These are phyloP conservation scores for Trachelus tabidus DNA, from an alignment of 2,888 invertebrate species.

Conservation along the genomic window DNA sequence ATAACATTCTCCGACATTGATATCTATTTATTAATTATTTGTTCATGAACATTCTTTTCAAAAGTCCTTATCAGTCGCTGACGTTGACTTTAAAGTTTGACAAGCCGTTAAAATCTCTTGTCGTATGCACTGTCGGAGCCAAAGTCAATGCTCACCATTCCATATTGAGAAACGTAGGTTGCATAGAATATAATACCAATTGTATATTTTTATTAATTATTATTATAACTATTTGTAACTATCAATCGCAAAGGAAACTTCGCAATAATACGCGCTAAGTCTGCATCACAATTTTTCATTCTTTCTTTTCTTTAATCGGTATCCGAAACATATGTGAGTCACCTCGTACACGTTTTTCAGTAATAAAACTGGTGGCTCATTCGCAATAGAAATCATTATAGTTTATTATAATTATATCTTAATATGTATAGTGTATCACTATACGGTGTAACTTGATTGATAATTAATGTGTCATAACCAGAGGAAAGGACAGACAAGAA, in stretches of 20 bases:
- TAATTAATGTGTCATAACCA: not conserved
- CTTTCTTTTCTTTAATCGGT: slow-evolving; percentile 1
- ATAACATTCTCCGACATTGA: not conserved
- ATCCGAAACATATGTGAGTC: slow-evolving; percentile 1
- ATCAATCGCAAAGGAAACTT: slow-evolving; percentile 15
- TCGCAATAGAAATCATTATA: slow-evolving; percentile 14
- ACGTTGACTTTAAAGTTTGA: not conserved
- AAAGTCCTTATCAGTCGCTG: not conserved
- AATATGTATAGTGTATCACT: slow-evolving; percentile 18
- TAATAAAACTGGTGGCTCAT: not conserved
- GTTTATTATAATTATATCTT: slow-evolving; percentile 3
- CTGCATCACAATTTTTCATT: slow-evolving; percentile 13
- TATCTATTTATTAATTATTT: not conserved
- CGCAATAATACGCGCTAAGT: slow-evolving; percentile 10
- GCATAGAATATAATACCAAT: slow-evolving; percentile 20
- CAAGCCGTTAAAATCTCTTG: not conserved
- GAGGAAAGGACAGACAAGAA: not conserved
- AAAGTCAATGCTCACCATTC: slow-evolving; percentile 18
- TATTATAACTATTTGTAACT: slow-evolving; percentile 15
- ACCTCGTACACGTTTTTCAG: not conserved
- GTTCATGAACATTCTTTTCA: not conserved
- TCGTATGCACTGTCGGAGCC: not conserved
- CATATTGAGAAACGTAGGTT: slow-evolving; percentile 21
- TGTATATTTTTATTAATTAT: slow-evolving; percentile 18
- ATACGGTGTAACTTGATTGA: slow-evolving; percentile 13